Percentiles rank a stretch among this genome's conserved stretches.
Evolutionary conservation across 2,113 vertebrate species (phyloP).

Genomic region (Dasyprocta punctata): DNA sequence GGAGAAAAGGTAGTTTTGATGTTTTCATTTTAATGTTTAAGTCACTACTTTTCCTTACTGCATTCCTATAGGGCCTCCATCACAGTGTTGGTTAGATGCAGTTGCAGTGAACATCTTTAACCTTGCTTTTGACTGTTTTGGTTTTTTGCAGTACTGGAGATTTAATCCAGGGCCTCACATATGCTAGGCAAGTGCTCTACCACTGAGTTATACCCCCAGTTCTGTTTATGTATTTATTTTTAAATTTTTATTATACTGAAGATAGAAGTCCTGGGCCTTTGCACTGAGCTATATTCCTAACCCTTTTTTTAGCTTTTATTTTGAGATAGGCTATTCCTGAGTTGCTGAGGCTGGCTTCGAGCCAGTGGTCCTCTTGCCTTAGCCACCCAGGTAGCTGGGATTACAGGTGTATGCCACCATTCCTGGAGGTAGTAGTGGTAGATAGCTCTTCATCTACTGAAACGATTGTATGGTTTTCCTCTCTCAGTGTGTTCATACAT

Average conservation of each 20-base stretch:
- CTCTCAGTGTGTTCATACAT: neutral
- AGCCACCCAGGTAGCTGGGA: neutral
- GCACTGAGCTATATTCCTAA: neutral
- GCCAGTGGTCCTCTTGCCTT: neutral
- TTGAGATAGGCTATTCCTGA: neutral
- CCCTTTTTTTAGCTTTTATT: neutral
- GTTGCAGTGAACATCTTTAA: neutral
- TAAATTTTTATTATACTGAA: neutral
- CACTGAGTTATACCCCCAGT: neutral
- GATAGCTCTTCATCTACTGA: neutral
- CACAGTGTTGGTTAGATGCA: neutral
- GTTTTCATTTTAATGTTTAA: constrained; percentile 26
- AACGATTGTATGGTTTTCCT: neutral
- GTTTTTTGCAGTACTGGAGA: neutral
- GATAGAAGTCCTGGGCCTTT: neutral
- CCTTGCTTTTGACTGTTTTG: neutral
- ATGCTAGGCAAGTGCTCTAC: neutral
- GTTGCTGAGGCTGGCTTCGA: neutral
- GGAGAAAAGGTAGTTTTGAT: neutral
- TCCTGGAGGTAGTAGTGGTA: neutral
- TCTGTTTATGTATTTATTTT: neutral
- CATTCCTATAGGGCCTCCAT: neutral
- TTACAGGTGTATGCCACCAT: neutral
- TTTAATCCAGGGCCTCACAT: neutral
- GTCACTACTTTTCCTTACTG: neutral